Base-by-base conservation (phyloP, 2,113 vertebrate genomes). In the Hyperopisus bebe region DNA sequence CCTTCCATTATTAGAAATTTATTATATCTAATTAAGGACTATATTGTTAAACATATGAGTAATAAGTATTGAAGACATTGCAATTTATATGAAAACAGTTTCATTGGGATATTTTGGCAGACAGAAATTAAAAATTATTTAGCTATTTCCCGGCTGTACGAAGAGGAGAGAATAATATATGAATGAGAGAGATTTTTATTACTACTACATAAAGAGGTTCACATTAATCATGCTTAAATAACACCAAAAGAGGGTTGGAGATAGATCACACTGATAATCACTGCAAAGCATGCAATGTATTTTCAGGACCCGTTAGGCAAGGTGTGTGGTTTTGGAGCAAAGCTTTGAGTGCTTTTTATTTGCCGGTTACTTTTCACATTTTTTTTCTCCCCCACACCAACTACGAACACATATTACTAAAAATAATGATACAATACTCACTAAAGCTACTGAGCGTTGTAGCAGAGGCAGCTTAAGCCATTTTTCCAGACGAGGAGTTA, bases 181-280 rank as follows among this genome's bases (percentile, higher is more conserved):
- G 84, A 86, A 86, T 86, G 84, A 86, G 84, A 86, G 46, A 27
- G 46, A 31, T 39, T 35, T 31, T 87, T 87, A 55, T 87, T 31
- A 53, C 50, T 87, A 11, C 27, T 87, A 50, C 24, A 87, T 51
- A 47, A 87, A 35, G 50, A 87, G 55, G 3, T 87, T 39, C 31
- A 53, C 85, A 87, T 87, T 87, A 53, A 42, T 87, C 85, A 87
- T 8, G 85, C 50, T 53, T 53, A 87, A 35, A 53, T 15, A 31
- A 87, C 50, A 35, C 21, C 47, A 86, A 86, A 27, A n/a, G 46
- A 50, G 31, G 24, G 35, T 19, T 84, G 82, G 39, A 19, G 19
- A 86, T 27, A 48, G 47, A 86, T 48, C 19, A 15, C 47, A 31
- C 84, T 82, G 77, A 44, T 44, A 82, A 82, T 82, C 42, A 39